Evolutionary conservation across 2,888 invertebrate species (phyloP).

Genomic region (Spicauda simplicius): DNA sequence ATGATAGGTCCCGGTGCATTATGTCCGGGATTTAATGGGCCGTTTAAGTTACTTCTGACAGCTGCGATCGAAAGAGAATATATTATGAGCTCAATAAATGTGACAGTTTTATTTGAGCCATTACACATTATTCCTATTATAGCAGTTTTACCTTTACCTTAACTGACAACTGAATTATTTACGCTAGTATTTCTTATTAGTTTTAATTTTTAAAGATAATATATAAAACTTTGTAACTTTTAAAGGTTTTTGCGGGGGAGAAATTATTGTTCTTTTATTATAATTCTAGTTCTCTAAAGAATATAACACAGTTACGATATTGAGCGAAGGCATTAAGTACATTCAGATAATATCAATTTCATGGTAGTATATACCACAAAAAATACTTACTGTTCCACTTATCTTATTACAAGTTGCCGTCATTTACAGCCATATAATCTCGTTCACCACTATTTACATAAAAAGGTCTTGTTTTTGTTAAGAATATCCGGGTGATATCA

Average conservation of each 20-base stretch:
- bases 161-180: neutral
- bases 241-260: too few relatives aligned
- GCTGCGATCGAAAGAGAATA: slow-evolving; percentile 20
- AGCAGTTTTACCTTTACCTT: neutral
- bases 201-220: too few relatives aligned
- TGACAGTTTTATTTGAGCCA: neutral
- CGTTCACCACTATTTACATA: neutral
- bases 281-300: too few relatives aligned
- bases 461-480: slow-evolving; percentile 13
- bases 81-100: slow-evolving; percentile 18
- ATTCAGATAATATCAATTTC: too few relatives aligned
- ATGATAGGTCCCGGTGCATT: slow-evolving; percentile 25
- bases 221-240: too few relatives aligned
- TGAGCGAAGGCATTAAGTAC: too few relatives aligned
- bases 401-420: neutral
- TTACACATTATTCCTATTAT: neutral
- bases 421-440: neutral
- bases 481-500: slow-evolving; percentile 25
- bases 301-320: too few relatives aligned
- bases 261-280: too few relatives aligned
- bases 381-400: too few relatives aligned
- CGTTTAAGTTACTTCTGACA: slow-evolving; percentile 19
- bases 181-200: neutral
- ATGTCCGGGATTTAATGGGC: slow-evolving; percentile 20
- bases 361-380: too few relatives aligned